Conservation (phyloP, 2,888 invertebrate species). For the Caenorhabditis sinica region DNA sequence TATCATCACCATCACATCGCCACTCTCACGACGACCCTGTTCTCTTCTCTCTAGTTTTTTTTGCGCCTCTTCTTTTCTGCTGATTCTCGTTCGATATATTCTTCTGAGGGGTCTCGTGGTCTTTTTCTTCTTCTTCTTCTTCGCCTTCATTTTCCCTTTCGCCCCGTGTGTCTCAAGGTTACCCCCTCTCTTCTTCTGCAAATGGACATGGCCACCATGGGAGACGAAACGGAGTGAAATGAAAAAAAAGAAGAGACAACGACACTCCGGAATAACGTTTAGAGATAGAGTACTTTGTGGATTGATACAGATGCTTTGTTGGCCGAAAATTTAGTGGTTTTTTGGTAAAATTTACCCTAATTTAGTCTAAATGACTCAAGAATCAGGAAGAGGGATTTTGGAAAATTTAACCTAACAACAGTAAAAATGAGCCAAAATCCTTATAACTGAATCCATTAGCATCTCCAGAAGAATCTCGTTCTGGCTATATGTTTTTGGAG, state of each 20-base stretch:
- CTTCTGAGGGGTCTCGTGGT: background rate
- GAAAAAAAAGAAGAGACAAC: background rate
- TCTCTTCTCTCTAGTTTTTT: background rate
- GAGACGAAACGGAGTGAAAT: background rate
- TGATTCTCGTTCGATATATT: background rate
- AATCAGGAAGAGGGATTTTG: no score
- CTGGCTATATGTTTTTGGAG: no score
- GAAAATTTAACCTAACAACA: no score
- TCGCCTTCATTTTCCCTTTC: background rate
- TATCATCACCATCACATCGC: background rate
- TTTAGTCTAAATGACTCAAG: no score
- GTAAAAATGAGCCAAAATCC: no score
- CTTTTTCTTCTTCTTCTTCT: background rate
- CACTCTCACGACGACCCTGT: background rate
- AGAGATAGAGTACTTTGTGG: background rate
- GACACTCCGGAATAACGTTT: constrained; percentile 10
- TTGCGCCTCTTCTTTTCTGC: background rate
- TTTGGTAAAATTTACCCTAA: no score
- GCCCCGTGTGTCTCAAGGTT: constrained; percentile 5
- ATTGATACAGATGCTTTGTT: no score
- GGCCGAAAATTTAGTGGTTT: background rate
- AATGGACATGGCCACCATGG: background rate
- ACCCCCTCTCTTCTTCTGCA: no score
- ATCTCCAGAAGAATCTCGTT: no score
- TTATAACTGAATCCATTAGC: no score